phyloP scores from a whole-genome alignment of 2,797 vertebrate genomes.

The Periparus ater region DNA sequence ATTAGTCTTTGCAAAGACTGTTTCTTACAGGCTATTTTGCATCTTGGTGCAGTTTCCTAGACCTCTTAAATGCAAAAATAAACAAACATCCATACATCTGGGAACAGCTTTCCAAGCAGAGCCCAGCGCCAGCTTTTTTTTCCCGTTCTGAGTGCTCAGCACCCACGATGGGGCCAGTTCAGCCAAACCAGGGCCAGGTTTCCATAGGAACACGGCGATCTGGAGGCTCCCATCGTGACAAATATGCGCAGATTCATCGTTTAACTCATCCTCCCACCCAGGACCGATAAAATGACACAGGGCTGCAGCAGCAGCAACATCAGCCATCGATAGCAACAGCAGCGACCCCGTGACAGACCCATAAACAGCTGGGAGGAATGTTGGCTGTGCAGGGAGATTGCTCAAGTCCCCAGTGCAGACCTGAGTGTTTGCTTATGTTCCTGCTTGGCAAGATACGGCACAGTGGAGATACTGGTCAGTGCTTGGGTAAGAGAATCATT shows the following conservation, averaged over 20 bases:
- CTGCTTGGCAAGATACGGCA: conserved; percentile 12
- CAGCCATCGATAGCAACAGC: conserved; percentile 24
- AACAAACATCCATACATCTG: conserved; percentile 51
- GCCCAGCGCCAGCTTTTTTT: neutral
- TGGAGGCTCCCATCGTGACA: conserved; percentile 1
- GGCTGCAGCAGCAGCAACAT: neutral
- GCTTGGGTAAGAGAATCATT: conserved; percentile 36
- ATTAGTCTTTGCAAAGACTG: neutral
- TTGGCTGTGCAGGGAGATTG: conserved; percentile 13
- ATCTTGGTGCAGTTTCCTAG: neutral
- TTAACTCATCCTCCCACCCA: conserved; percentile 59
- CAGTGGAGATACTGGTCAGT: conserved; percentile 19
- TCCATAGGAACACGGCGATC: neutral
- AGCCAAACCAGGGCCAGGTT: conserved; percentile 49
- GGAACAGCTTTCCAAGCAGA: neutral
- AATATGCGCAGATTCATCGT: neutral
- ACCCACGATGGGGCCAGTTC: conserved; percentile 18
- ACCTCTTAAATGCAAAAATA: conserved; percentile 8
- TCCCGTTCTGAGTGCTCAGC: neutral
- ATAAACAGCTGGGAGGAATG: conserved; percentile 58
- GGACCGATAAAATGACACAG: conserved; percentile 30
- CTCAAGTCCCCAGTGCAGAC: conserved; percentile 53
- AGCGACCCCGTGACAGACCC: neutral
- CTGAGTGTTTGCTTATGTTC: conserved; percentile 61
- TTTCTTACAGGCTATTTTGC: neutral